Evolutionary conservation across 1,140 invertebrate genomes (phyloP).

Genomic region (Bombus waltoni): DNA sequence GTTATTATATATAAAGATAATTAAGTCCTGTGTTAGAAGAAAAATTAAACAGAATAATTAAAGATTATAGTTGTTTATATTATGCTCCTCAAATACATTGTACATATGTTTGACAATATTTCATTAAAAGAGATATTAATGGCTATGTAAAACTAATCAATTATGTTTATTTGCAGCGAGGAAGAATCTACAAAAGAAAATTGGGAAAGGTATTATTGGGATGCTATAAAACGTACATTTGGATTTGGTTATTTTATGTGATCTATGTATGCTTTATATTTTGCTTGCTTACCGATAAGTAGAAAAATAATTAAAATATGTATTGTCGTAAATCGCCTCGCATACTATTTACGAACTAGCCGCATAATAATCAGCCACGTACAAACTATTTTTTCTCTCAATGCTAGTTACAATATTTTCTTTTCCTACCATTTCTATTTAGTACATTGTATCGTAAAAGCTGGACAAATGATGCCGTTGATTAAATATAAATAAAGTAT

Average conservation of each 20-base stretch:
- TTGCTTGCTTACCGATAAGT: conserved; percentile 75
- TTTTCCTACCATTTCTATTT: not conserved
- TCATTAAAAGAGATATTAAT: not conserved
- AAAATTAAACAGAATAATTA: not conserved
- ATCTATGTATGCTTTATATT: conserved; percentile 72
- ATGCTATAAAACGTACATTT: conserved; percentile 95
- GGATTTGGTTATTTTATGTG: conserved; percentile 93
- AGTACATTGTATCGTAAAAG: conserved; percentile 16
- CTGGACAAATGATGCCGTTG: not conserved
- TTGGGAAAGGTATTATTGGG: conserved; percentile 96
- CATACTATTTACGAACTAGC: conserved; percentile 7
- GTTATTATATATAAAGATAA: too few relatives aligned
- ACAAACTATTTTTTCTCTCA: conserved; percentile 7
- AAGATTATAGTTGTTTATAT: not conserved
- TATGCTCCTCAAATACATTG: not conserved
- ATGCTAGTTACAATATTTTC: conserved; percentile 19
- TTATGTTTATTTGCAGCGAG: conserved; percentile 83
- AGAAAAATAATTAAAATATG: conserved; percentile 55
- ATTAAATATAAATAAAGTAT: conserved; percentile 21
- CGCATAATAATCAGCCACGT: conserved; percentile 29
- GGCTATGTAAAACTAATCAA: not conserved
- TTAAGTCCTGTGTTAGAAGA: not conserved
- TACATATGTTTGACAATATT: not conserved
- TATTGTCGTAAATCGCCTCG: conserved; percentile 32
- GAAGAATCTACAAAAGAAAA: conserved; percentile 92